Conservation (phyloP, 2,797 vertebrate genomes). For the Dendrocincla fuliginosa region DNA sequence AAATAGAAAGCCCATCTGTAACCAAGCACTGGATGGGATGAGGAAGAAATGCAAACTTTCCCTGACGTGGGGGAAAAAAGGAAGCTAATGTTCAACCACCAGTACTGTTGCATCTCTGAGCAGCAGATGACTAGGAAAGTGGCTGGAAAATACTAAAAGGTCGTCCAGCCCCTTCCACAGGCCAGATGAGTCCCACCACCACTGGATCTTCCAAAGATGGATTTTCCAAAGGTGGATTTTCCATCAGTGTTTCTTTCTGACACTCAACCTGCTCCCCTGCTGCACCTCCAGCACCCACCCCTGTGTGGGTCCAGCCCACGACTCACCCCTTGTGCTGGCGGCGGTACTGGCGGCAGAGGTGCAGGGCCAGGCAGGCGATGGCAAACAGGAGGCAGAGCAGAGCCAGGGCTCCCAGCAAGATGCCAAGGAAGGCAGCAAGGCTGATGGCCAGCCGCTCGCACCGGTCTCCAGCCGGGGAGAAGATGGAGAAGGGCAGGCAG, state of each 20-base stretch:
- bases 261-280: background rate
- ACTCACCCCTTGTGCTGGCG: background rate
- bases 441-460: slow-evolving; percentile 69
- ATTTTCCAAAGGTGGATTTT: background rate
- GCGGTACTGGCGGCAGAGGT: background rate
- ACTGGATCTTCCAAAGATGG: background rate
- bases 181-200: background rate
- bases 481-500: slow-evolving; percentile 73
- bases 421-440: slow-evolving; percentile 61
- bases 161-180: background rate
- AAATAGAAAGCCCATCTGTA: background rate
- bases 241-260: background rate
- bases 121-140: background rate
- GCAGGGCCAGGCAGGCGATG: background rate
- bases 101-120: background rate
- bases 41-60: slow-evolving; percentile 6
- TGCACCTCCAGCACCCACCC: background rate
- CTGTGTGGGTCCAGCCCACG: accelerated
- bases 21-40: background rate
- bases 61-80: background rate
- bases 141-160: background rate
- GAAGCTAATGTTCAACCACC: background rate
- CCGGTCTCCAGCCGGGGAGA: background rate
- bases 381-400: slow-evolving; percentile 64
- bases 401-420: slow-evolving; percentile 71